Conservation (phyloP, 2,797 vertebrate genomes). For the Threskiornis aethiopicus region DNA sequence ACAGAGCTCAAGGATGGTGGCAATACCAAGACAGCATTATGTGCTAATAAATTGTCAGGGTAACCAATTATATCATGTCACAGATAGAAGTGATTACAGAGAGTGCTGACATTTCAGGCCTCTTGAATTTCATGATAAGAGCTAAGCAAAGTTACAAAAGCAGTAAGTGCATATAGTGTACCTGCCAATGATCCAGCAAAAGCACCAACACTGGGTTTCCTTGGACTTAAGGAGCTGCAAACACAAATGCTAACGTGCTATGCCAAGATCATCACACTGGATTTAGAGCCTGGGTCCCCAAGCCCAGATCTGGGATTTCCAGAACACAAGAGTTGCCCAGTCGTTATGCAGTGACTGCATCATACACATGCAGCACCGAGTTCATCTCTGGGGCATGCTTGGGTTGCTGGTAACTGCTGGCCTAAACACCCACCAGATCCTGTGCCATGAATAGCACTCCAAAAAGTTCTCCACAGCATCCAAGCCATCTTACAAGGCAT, state of each 20-base stretch:
- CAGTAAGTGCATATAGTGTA: not conserved
- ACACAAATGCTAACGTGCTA: accelerated
- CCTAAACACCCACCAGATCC: not conserved
- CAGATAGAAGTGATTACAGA: not conserved
- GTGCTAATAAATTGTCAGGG: not conserved
- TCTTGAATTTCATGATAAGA: not conserved
- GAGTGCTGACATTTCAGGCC: not conserved
- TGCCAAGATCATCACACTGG: not conserved
- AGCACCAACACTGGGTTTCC: not conserved
- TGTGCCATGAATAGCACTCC: not conserved
- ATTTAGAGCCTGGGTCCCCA: not conserved
- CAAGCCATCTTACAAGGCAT: not conserved
- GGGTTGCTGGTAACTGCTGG: not conserved
- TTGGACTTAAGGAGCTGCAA: not conserved
- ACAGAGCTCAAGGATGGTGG: not conserved
- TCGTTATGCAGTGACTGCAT: not conserved
- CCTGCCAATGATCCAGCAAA: not conserved
- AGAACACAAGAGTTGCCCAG: not conserved
- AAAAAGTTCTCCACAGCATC: not conserved
- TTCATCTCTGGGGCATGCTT: not conserved
- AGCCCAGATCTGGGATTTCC: not conserved
- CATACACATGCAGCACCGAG: accelerated
- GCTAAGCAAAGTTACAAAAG: not conserved
- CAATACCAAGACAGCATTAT: not conserved
- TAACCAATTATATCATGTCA: not conserved